Conservation (phyloP, 2,113 vertebrate genomes). For the Corythornis cristatus region DNA sequence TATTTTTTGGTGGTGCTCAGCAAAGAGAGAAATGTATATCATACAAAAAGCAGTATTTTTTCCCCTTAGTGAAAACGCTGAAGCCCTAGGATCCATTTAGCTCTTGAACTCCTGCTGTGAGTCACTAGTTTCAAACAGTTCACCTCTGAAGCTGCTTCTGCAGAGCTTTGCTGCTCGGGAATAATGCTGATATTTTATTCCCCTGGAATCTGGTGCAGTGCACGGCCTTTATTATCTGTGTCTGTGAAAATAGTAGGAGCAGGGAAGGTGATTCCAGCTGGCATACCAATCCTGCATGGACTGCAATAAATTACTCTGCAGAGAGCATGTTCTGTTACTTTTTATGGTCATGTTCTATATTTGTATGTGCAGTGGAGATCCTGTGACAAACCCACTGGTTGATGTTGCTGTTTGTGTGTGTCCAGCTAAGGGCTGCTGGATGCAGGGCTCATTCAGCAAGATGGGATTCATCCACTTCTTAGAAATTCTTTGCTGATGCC, state of each 20-base stretch:
- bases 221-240: conserved; percentile 41
- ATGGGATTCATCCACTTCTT: conserved; percentile 1
- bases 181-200: neutral
- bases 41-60: neutral
- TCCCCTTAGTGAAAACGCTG: neutral
- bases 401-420: conserved; percentile 74
- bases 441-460: conserved; percentile 14
- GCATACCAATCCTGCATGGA: conserved; percentile 74
- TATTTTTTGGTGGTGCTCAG: conserved; percentile 12
- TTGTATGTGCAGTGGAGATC: conserved; percentile 82
- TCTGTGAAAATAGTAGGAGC: conserved; percentile 64
- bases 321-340: conserved; percentile 88
- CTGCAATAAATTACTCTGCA: conserved; percentile 79
- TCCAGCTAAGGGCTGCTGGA: conserved; percentile 52
- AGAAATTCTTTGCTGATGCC: neutral
- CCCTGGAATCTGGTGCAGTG: neutral
- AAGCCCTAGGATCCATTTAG: neutral
- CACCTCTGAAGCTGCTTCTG: neutral
- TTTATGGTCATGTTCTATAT: conserved; percentile 99
- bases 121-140: conserved; percentile 6
- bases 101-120: neutral
- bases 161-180: conserved; percentile 15
- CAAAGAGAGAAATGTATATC: neutral
- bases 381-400: conserved; percentile 76
- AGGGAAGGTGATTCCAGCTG: conserved; percentile 78